phyloP scores from a whole-genome alignment of 2,797 vertebrate genomes.

The Urophycis tenuis region DNA sequence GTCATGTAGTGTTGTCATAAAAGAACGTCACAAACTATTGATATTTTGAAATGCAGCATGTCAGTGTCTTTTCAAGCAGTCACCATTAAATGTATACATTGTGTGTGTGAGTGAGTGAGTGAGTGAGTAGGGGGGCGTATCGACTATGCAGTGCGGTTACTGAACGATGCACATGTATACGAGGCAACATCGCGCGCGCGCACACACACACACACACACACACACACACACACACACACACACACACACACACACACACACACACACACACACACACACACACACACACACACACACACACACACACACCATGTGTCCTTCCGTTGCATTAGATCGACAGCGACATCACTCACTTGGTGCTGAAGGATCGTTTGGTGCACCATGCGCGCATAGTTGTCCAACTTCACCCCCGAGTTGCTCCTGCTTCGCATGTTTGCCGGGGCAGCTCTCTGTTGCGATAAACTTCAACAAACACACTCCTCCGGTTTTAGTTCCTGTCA shows the following conservation, averaged over 20 bases:
- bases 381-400: slow-evolving; percentile 87
- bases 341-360: slow-evolving; percentile 78
- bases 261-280: background rate
- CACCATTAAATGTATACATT: too few species aligned
- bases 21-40: too few species aligned
- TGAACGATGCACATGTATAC: background rate
- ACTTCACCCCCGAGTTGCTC: slow-evolving; percentile 92
- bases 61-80: too few species aligned
- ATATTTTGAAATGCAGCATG: too few species aligned
- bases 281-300: background rate
- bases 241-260: background rate
- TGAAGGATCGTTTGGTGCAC: slow-evolving; percentile 88
- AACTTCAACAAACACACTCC: background rate
- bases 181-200: too few species aligned
- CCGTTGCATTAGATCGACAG: background rate
- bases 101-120: background rate
- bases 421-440: slow-evolving; percentile 80
- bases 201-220: background rate
- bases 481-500: background rate
- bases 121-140: background rate
- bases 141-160: background rate
- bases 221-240: background rate
- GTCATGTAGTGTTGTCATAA: background rate
- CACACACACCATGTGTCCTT: background rate
- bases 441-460: background rate